Conservation (phyloP, 2,797 vertebrate species). For the Rhinoraja longicauda region DNA sequence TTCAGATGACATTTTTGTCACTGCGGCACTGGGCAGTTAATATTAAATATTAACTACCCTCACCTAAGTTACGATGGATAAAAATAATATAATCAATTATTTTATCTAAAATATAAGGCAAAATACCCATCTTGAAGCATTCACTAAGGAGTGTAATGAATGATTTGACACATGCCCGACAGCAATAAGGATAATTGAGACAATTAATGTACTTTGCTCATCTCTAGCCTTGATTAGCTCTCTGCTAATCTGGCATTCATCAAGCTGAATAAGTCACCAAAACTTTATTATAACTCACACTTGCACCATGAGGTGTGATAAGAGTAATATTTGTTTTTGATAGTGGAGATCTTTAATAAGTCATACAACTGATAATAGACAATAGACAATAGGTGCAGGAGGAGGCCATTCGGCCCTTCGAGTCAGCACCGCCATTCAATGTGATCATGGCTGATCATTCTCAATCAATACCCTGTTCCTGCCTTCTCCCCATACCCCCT, state of each 20-base stretch:
- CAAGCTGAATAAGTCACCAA: background rate
- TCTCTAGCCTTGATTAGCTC: constrained; percentile 17
- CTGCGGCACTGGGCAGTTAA: background rate
- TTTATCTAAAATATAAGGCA: background rate
- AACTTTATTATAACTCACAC: background rate
- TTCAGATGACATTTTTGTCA: too few species aligned
- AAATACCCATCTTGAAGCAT: background rate
- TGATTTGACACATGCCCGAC: background rate
- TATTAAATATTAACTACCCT: background rate
- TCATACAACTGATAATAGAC: background rate
- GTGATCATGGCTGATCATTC: too few species aligned
- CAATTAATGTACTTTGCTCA: constrained; percentile 16
- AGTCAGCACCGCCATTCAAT: too few species aligned
- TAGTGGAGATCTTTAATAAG: background rate
- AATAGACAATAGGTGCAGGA: too few species aligned
- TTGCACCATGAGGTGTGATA: background rate
- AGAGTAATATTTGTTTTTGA: background rate
- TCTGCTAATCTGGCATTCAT: constrained; percentile 9
- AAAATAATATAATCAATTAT: background rate
- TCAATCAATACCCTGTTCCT: too few species aligned
- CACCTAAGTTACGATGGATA: background rate
- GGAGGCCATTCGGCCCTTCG: too few species aligned
- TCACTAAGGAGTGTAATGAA: background rate
- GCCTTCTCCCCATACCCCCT: too few species aligned
- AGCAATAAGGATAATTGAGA: background rate